Conservation (phyloP, 2,113 vertebrate species). For the Thymallus thymallus region DNA sequence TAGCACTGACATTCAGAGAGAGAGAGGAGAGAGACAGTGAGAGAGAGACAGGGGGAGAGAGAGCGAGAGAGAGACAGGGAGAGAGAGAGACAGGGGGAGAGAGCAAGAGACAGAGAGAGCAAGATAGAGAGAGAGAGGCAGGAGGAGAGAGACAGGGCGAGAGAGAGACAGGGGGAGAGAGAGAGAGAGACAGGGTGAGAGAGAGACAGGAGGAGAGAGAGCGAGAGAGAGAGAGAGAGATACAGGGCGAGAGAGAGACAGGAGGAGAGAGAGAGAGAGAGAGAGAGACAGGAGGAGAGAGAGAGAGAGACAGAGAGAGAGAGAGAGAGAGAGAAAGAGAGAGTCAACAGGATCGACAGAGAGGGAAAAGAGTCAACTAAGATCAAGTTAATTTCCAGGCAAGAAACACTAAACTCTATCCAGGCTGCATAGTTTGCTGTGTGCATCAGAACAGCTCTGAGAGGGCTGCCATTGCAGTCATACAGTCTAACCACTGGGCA, state of each 20-base stretch:
- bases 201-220: neutral
- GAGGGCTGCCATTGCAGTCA: neutral
- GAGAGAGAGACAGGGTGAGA: neutral
- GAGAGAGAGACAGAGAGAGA: neutral
- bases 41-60: no score
- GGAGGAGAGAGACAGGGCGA: neutral
- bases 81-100: neutral
- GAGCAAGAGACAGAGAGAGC: neutral
- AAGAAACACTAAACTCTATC: slow-evolving; percentile 37
- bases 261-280: no score
- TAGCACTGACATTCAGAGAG: neutral
- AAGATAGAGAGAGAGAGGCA: neutral
- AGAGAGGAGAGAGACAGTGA: neutral
- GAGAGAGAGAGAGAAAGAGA: neutral
- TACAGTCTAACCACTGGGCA: no score
- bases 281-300: slow-evolving; percentile 6
- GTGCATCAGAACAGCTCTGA: slow-evolving; percentile 9
- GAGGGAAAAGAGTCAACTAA: slow-evolving; percentile 5
- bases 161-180: neutral
- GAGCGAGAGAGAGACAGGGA: neutral
- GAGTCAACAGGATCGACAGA: neutral
- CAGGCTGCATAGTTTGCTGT: slow-evolving; percentile 16
- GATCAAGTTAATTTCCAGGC: slow-evolving; percentile 23
- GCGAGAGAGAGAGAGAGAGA: slow-evolving; percentile 12
- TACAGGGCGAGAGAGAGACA: slow-evolving; percentile 3